Evolutionary conservation across 2,888 invertebrate species (phyloP).

Genomic region (Plemyria rubiginata): DNA sequence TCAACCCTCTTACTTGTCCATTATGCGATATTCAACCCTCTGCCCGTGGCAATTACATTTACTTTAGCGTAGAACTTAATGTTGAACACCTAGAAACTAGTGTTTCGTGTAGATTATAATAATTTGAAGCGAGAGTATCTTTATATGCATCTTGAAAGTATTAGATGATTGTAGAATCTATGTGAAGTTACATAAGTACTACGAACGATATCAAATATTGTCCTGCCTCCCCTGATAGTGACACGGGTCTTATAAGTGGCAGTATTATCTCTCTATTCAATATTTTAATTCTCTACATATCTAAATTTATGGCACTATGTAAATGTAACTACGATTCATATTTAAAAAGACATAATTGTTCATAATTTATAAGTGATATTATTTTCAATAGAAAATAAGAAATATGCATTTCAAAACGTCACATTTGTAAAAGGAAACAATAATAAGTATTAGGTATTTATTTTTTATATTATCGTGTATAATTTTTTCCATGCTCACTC

Average conservation of each 20-base stretch:
- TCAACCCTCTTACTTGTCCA: too few species aligned
- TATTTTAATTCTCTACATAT: slow-evolving; percentile 60
- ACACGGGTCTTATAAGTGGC: slow-evolving; percentile 32
- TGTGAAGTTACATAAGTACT: slow-evolving; percentile 9
- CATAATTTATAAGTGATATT: background rate
- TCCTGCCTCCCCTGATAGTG: slow-evolving; percentile 31
- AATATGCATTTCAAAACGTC: background rate
- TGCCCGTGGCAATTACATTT: slow-evolving; percentile 15
- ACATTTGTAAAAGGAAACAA: background rate
- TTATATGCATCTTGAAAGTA: slow-evolving; percentile 14
- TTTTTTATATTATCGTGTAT: background rate
- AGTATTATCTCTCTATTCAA: slow-evolving; percentile 49
- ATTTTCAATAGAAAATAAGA: background rate
- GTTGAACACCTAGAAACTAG: slow-evolving; percentile 26
- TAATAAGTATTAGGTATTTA: background rate
- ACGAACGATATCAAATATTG: slow-evolving; percentile 8
- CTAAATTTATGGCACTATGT: slow-evolving; percentile 54
- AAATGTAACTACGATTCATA: slow-evolving; percentile 18
- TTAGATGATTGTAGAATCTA: slow-evolving; percentile 6
- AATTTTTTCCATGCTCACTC: slow-evolving; percentile 21
- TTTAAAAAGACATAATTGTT: background rate
- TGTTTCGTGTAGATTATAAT: slow-evolving; percentile 28
- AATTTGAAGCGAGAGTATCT: slow-evolving; percentile 31
- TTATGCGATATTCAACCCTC: too few species aligned
- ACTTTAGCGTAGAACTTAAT: slow-evolving; percentile 21